Conservation (phyloP, 2,888 invertebrate species). For the Epinotia brunnichana region DNA sequence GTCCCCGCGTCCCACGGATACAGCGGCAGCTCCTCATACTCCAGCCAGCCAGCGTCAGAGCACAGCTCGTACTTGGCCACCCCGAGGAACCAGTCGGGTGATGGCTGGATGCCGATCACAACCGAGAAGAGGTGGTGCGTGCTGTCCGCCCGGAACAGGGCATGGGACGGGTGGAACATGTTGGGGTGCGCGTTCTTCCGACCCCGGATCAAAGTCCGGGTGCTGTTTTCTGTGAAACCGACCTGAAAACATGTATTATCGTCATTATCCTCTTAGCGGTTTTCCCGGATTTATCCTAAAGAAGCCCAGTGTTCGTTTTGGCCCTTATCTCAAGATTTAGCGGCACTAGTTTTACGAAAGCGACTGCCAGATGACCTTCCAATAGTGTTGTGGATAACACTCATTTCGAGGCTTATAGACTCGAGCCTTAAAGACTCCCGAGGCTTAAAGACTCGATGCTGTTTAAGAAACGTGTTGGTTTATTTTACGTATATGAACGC, state of each 20-base stretch:
- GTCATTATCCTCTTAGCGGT: too few species aligned
- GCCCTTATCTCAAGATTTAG: too few species aligned
- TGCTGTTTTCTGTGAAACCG: conserved; percentile 52
- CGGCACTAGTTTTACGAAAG: too few species aligned
- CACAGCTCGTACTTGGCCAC: conserved; percentile 73
- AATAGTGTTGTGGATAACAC: too few species aligned
- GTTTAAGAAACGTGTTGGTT: too few species aligned
- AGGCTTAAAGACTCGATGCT: too few species aligned
- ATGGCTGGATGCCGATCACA: conserved; percentile 72
- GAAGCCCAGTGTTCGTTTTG: too few species aligned
- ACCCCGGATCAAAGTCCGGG: conserved; percentile 73
- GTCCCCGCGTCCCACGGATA: conserved; percentile 79
- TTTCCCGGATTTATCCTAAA: too few species aligned
- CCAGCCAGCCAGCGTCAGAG: conserved; percentile 64
- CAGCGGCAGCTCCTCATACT: conserved; percentile 60
- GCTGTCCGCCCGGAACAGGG: conserved; percentile 74
- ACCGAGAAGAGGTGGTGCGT: conserved; percentile 73
- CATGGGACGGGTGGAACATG: conserved; percentile 72
- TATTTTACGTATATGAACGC: too few species aligned
- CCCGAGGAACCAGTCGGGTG: conserved; percentile 79
- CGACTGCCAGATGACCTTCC: too few species aligned
- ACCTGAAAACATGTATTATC: conserved; percentile 61
- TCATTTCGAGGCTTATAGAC: too few species aligned
- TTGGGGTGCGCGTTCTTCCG: conserved; percentile 71
- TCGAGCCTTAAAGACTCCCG: too few species aligned